phyloP scores from a whole-genome alignment of 1,140 invertebrate genomes.

The Thaumatotibia leucotreta region DNA sequence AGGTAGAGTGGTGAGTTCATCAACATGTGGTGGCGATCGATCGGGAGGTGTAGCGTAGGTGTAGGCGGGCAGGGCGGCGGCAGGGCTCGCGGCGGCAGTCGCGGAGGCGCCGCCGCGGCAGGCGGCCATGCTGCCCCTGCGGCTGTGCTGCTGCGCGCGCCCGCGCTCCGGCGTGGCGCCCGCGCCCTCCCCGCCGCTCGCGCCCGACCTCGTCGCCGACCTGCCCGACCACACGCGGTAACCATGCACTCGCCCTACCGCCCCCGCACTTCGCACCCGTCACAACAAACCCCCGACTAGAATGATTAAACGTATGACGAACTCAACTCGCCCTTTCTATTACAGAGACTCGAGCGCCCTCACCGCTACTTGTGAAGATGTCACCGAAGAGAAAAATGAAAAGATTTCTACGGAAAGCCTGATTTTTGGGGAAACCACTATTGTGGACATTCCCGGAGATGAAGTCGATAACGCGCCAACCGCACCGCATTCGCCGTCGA shows the following conservation, averaged over 20 bases:
- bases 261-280: slow-evolving; percentile 15
- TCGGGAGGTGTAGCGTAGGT: slow-evolving; percentile 23
- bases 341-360: slow-evolving; percentile 55
- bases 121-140: slow-evolving; percentile 32
- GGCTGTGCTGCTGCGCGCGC: slow-evolving; percentile 32
- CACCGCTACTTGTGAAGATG: slow-evolving; percentile 27
- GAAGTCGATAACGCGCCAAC: slow-evolving; percentile 22
- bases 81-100: slow-evolving; percentile 55
- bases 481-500: slow-evolving; percentile 51
- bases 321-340: slow-evolving; percentile 29
- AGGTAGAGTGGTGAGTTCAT: slow-evolving; percentile 51
- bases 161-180: slow-evolving; percentile 18
- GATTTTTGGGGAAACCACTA: slow-evolving; percentile 19
- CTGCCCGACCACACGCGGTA: slow-evolving; percentile 62
- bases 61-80: slow-evolving; percentile 37
- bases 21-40: slow-evolving; percentile 42
- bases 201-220: slow-evolving; percentile 25
- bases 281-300: slow-evolving; percentile 17
- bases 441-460: slow-evolving; percentile 19
- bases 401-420: slow-evolving; percentile 15
- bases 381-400: slow-evolving; percentile 21
- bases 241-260: slow-evolving; percentile 15
- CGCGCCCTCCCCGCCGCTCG: slow-evolving; percentile 13
- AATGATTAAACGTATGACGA: slow-evolving; percentile 1
- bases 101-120: slow-evolving; percentile 45